Evolutionary conservation across 2,113 vertebrate genomes (phyloP).

Genomic region (Corythornis cristatus): DNA sequence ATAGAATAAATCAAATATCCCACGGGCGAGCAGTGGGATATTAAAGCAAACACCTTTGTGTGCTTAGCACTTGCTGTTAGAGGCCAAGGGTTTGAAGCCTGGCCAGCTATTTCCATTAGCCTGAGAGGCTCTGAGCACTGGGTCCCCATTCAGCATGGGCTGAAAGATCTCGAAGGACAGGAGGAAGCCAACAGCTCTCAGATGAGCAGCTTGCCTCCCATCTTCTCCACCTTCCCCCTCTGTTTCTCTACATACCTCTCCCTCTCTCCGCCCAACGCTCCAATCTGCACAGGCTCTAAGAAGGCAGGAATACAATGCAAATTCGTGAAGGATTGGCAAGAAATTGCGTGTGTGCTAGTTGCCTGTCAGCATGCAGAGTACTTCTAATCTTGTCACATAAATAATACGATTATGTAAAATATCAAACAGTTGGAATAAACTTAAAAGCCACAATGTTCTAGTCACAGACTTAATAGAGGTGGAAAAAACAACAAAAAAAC

Average conservation of each 20-base stretch:
- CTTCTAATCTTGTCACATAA: conserved; percentile 72
- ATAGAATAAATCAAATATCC: conserved; percentile 69
- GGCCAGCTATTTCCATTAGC: conserved; percentile 10
- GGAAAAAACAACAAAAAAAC: background rate
- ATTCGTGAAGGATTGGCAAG: conserved; percentile 52
- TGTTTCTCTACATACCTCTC: background rate
- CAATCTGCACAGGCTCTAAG: conserved; percentile 32
- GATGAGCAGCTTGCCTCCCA: background rate
- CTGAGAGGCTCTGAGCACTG: background rate
- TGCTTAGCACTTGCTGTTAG: conserved; percentile 1
- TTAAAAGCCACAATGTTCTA: conserved; percentile 66
- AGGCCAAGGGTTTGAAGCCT: conserved; percentile 21
- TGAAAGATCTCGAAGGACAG: background rate
- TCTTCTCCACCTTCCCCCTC: conserved; percentile 18
- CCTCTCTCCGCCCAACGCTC: background rate
- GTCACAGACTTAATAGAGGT: conserved; percentile 42
- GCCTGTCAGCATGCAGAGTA: conserved; percentile 63
- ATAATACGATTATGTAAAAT: conserved; percentile 73
- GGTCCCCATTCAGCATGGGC: background rate
- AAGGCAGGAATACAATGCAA: conserved; percentile 52
- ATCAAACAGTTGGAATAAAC: conserved; percentile 70
- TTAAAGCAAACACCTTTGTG: conserved; percentile 55
- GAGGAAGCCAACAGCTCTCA: background rate
- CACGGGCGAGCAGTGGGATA: conserved; percentile 58
- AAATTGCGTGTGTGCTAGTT: conserved; percentile 28